Base-by-base conservation (phyloP, 1,140 invertebrate genomes). In the Bombus fervidus region DNA sequence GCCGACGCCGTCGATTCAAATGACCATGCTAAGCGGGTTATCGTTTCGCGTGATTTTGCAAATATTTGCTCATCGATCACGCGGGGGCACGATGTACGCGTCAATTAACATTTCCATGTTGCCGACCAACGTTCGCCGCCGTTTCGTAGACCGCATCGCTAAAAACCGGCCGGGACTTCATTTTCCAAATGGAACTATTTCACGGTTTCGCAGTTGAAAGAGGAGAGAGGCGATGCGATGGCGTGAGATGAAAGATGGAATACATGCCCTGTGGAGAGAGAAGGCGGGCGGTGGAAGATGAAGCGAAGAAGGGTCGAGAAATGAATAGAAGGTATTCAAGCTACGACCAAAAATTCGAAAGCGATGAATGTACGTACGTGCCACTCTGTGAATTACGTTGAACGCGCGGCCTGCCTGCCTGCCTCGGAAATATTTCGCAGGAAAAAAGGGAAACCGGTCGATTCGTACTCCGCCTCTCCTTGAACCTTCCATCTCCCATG, bases 111-210 rank as follows among this genome's bases (percentile, higher is more conserved):
- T 87, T 86, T 86, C 87, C 85, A 57, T 77, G 79, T 85, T 77
- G 10, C n/a, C 85, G 62, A 53, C 53, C 69, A 4, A 12, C 12
- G 37, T n/a, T 15, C 37, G 22, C 34, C 53, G 80, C 39, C 77
- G 80, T 41, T 85, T 76, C 72, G 47, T 66, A 71, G 57, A 66
- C 78, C 22, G 75, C 83, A 28, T 39, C 71, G 71, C 66, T 53
- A 69, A 86, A 86, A 84, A 86, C 53, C 77, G 2, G 64, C 69
- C 34, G 18, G 83, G 77, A 84, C 85, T 75, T 89, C 87, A 88
- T 91, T 91, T 91, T 66, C 76, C 84, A 91, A 91, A 91, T 89
- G 86, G 89, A 88, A 86, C 89, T 71, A 85, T 87, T 87, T 83
- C 83, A 71, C 86, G 47, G 75, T 34, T 80, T 69, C 41, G 15